These are phyloP conservation scores for Phrixothrix hirtus DNA, from an alignment of 2,888 invertebrate genomes.

Conservation along the genomic window DNA sequence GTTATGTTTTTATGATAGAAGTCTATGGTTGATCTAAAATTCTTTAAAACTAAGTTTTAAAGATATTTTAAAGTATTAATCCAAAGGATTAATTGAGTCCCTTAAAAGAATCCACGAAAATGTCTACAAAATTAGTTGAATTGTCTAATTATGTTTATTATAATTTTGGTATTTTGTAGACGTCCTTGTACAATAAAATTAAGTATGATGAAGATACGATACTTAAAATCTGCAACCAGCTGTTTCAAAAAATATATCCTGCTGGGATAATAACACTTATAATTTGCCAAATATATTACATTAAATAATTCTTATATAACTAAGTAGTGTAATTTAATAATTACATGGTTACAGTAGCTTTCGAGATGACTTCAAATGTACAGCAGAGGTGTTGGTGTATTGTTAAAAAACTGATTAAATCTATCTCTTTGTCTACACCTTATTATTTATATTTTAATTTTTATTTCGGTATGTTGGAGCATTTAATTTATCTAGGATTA, in stretches of 20 bases:
- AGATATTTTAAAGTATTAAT: too few relatives aligned
- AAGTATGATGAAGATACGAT: too few relatives aligned
- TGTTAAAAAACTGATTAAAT: constrained; percentile 11
- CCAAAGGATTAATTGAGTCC: too few relatives aligned
- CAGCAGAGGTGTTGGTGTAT: not conserved
- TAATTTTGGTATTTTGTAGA: too few relatives aligned
- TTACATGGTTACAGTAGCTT: constrained; percentile 3
- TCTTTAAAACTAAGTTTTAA: too few relatives aligned
- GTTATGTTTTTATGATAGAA: too few relatives aligned
- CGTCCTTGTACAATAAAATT: too few relatives aligned
- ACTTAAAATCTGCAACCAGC: constrained; percentile 16
- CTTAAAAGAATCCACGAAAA: too few relatives aligned
- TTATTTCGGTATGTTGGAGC: not conserved
- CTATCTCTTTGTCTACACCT: constrained; percentile 13
- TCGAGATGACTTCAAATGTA: not conserved
- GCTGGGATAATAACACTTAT: constrained; percentile 4
- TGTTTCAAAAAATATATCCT: constrained; percentile 8
- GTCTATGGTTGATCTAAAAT: too few relatives aligned
- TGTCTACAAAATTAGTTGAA: too few relatives aligned
- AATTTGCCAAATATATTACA: constrained; percentile 10
- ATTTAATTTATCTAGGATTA: constrained; percentile 2
- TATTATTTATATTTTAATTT: constrained; percentile 10
- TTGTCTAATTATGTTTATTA: too few relatives aligned
- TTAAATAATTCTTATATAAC: constrained; percentile 14
- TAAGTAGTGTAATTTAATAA: constrained; percentile 19